These are phyloP conservation scores for Rotaria macrura DNA, from an alignment of 2,888 invertebrate species.

Conservation along the genomic window DNA sequence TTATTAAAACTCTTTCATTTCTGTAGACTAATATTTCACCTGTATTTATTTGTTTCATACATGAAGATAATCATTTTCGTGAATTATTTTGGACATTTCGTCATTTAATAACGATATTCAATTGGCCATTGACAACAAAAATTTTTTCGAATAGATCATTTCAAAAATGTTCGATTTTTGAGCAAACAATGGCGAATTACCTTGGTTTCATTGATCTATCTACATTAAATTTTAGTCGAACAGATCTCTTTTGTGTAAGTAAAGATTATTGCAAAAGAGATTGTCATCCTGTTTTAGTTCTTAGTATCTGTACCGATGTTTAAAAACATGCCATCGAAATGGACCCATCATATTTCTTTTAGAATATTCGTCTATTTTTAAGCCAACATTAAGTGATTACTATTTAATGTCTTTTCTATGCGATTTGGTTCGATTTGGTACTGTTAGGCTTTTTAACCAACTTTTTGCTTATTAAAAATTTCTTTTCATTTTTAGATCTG, in stretches of 20 bases:
- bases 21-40: background rate
- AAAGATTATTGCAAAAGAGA: no score
- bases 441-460: background rate
- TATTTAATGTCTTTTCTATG: background rate
- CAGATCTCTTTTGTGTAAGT: background rate
- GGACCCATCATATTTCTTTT: background rate
- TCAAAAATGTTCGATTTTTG: background rate
- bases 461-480: background rate
- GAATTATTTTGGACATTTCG: background rate
- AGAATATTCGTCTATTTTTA: background rate
- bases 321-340: slow-evolving; percentile 1
- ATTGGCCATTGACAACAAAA: slow-evolving; percentile 10
- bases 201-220: background rate
- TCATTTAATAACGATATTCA: background rate
- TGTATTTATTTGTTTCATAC: background rate
- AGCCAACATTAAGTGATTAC: background rate
- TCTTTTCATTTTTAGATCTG: background rate
- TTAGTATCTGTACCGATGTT: slow-evolving; percentile 6
- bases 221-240: background rate
- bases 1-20: background rate
- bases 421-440: slow-evolving; percentile 17
- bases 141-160: background rate
- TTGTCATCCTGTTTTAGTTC: background rate
- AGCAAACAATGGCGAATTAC: background rate
- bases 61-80: background rate